Conservation (phyloP, 2,113 vertebrate species). For the Recurvirostra avosetta region DNA sequence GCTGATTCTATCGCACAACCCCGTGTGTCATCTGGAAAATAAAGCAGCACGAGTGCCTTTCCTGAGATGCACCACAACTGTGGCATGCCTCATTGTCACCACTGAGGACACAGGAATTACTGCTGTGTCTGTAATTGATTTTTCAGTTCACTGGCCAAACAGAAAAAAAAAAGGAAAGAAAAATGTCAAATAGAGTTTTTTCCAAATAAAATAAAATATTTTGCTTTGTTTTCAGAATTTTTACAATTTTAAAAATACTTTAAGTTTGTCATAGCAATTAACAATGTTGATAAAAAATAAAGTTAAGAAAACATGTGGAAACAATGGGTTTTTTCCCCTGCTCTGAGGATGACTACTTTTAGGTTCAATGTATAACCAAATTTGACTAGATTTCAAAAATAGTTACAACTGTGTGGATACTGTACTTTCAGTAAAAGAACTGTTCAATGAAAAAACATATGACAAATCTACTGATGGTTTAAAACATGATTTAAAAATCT, state of each 20-base stretch:
- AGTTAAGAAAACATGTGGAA: neutral
- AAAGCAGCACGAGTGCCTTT: constrained; percentile 26
- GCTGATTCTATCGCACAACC: neutral
- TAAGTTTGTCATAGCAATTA: neutral
- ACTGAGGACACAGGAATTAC: constrained; percentile 23
- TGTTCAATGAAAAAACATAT: neutral
- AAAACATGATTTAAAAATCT: neutral
- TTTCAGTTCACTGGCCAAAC: constrained; percentile 20
- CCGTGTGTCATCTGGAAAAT: neutral
- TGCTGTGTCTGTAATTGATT: constrained; percentile 48
- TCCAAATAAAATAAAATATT: neutral
- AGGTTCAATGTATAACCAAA: neutral
- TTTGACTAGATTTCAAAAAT: neutral
- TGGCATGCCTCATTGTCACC: neutral
- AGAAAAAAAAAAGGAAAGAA: neutral
- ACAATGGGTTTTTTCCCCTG: neutral
- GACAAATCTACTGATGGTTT: neutral
- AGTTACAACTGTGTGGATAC: neutral
- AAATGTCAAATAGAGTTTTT: neutral
- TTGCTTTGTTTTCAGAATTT: neutral
- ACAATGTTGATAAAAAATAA: neutral
- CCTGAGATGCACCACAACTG: neutral
- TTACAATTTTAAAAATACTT: neutral
- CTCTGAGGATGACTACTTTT: neutral
- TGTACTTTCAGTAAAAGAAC: neutral